Conservation (phyloP, 1,140 invertebrate genomes). For the Agrilus planipennis region DNA sequence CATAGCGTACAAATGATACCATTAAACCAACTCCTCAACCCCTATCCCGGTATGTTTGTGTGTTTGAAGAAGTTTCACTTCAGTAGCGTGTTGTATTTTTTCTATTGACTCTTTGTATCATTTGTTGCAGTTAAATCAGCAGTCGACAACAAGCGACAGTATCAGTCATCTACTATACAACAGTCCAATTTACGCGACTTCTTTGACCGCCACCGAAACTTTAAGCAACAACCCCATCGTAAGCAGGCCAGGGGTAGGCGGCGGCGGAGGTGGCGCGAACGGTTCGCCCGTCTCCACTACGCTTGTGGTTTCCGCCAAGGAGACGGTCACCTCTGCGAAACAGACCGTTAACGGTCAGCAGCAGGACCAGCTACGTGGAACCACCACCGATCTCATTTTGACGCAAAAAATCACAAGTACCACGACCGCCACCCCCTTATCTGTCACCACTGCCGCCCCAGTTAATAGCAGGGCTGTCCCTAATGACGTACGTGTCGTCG, state of each 20-base stretch:
- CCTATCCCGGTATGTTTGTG: no score
- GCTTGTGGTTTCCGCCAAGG: slow-evolving; percentile 25
- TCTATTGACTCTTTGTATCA: no score
- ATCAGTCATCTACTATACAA: slow-evolving; percentile 60
- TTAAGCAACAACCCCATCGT: slow-evolving; percentile 34
- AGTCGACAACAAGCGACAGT: slow-evolving; percentile 46
- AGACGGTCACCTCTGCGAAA: slow-evolving; percentile 29
- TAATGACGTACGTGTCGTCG: no score
- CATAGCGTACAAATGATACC: no score
- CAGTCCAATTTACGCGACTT: slow-evolving; percentile 68
- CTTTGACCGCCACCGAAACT: slow-evolving; percentile 51
- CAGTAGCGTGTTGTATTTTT: no score
- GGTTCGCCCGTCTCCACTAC: slow-evolving; percentile 21
- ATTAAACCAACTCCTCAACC: no score
- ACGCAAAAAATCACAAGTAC: no score
- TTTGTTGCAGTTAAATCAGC: slow-evolving; percentile 50
- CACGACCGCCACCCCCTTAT: no score
- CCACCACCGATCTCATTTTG: slow-evolving; percentile 6
- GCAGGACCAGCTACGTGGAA: not conserved
- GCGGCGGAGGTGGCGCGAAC: slow-evolving; percentile 15
- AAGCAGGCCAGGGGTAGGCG: slow-evolving; percentile 21
- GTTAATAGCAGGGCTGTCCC: no score
- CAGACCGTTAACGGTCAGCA: slow-evolving; percentile 9
- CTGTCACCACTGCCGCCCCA: no score
- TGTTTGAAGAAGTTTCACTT: no score